Evolutionary conservation across 2,113 vertebrate species (phyloP).

Genomic region (Dissostichus mawsoni): DNA sequence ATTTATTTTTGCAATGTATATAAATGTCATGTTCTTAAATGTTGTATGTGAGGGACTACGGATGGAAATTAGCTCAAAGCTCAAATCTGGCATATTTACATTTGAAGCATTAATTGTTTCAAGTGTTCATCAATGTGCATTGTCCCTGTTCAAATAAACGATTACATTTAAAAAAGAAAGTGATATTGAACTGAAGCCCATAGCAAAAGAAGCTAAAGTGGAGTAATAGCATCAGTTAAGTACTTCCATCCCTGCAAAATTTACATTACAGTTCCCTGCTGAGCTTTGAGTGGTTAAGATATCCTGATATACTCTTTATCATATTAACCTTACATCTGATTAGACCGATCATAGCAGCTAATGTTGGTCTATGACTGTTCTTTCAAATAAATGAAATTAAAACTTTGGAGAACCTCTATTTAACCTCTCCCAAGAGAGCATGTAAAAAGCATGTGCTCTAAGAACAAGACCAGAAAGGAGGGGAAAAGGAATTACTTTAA

Average conservation of each 20-base stretch:
- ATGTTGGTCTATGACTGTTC: slow-evolving; percentile 15
- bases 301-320: slow-evolving; percentile 27
- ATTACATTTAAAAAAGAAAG: not conserved
- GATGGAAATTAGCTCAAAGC: too few relatives aligned
- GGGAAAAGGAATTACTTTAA: slow-evolving; percentile 13
- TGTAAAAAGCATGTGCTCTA: slow-evolving; percentile 11
- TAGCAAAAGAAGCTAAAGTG: slow-evolving; percentile 15
- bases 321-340: slow-evolving; percentile 39
- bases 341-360: slow-evolving; percentile 36
- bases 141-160: too few relatives aligned
- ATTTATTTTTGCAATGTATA: too few relatives aligned
- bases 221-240: slow-evolving; percentile 34
- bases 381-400: slow-evolving; percentile 30
- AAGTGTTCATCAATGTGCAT: too few relatives aligned
- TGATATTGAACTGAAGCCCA: slow-evolving; percentile 12
- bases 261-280: slow-evolving; percentile 36
- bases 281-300: slow-evolving; percentile 19
- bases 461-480: slow-evolving; percentile 17
- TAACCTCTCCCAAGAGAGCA: slow-evolving; percentile 42
- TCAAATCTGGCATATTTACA: too few relatives aligned
- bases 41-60: too few relatives aligned
- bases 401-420: slow-evolving; percentile 21
- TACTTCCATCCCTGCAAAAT: slow-evolving; percentile 34
- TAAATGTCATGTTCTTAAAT: too few relatives aligned
- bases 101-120: too few relatives aligned